Conservation (phyloP, 1,140 invertebrate genomes). For the Samia ricini region DNA sequence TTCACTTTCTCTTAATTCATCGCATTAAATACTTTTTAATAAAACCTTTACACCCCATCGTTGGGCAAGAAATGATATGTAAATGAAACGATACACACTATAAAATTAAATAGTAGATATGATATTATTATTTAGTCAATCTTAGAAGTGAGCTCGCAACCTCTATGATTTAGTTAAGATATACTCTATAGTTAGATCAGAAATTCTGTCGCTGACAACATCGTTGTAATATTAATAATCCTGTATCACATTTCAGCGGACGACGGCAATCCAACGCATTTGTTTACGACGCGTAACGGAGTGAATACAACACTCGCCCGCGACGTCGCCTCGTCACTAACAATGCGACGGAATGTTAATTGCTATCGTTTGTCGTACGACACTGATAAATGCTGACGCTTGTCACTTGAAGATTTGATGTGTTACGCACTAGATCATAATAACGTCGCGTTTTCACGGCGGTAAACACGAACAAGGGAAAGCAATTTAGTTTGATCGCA, state of each 20-base stretch:
- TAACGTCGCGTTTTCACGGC: constrained; percentile 10
- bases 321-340: constrained; percentile 45
- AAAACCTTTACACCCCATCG: too few species aligned
- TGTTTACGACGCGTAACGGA: constrained; percentile 1
- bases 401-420: constrained; percentile 50
- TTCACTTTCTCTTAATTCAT: too few species aligned
- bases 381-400: constrained; percentile 72
- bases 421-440: constrained; percentile 26
- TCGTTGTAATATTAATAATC: too few species aligned
- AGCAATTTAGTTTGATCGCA: not conserved
- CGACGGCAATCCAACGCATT: not conserved
- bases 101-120: too few species aligned
- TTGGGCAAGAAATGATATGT: too few species aligned
- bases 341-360: constrained; percentile 70
- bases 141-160: too few species aligned
- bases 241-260: not conserved
- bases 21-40: too few species aligned
- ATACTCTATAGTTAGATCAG: too few species aligned
- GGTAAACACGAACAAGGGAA: not conserved
- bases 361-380: constrained; percentile 67
- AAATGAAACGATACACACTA: too few species aligned
- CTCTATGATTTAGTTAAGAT: too few species aligned
- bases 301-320: constrained; percentile 39
- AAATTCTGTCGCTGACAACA: too few species aligned
- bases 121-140: too few species aligned